These are phyloP conservation scores for Drosophila imparisetae DNA, from an alignment of 2,888 invertebrate genomes.

Conservation along the genomic window DNA sequence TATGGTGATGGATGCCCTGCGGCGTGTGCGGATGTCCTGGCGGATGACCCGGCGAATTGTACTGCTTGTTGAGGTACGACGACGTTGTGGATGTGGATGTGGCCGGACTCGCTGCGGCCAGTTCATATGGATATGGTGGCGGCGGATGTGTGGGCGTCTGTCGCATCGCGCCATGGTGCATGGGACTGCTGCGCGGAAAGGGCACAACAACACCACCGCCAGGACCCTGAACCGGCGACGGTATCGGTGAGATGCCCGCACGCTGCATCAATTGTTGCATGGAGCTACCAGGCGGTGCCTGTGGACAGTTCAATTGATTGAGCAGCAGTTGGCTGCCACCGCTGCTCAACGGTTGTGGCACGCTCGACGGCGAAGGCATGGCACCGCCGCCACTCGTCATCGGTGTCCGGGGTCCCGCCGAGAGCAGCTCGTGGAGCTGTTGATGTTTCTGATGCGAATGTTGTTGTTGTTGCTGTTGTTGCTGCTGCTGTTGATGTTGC, in stretches of 20 bases:
- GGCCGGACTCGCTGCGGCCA: constrained; percentile 89
- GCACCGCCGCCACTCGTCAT: constrained; percentile 39
- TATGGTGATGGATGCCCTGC: constrained; percentile 62
- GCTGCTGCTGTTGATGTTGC: constrained; percentile 79
- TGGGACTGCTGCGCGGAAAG: constrained; percentile 85
- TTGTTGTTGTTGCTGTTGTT: constrained; percentile 75
- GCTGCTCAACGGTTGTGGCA: constrained; percentile 81
- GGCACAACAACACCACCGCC: constrained; percentile 80
- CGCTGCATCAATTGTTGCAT: constrained; percentile 84
- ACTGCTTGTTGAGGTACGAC: constrained; percentile 90
- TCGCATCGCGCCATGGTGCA: constrained; percentile 59
- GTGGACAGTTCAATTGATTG: constrained; percentile 83
- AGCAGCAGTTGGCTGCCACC: constrained; percentile 81
- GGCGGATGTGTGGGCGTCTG: constrained; percentile 86
- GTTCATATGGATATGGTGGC: constrained; percentile 90
- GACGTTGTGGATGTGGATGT: constrained; percentile 86
- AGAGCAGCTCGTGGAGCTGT: constrained; percentile 80
- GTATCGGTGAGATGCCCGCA: constrained; percentile 85
- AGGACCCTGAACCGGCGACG: constrained; percentile 84
- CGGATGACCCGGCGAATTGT: constrained; percentile 86
- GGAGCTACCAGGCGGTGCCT: constrained; percentile 79
- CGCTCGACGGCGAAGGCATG: constrained; percentile 79
- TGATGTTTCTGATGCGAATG: constrained; percentile 78
- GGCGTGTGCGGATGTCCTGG: constrained; percentile 84
- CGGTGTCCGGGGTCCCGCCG: constrained; percentile 79